Base-by-base conservation (phyloP, 2,113 vertebrate genomes). In the Acanthochromis polyacanthus region DNA sequence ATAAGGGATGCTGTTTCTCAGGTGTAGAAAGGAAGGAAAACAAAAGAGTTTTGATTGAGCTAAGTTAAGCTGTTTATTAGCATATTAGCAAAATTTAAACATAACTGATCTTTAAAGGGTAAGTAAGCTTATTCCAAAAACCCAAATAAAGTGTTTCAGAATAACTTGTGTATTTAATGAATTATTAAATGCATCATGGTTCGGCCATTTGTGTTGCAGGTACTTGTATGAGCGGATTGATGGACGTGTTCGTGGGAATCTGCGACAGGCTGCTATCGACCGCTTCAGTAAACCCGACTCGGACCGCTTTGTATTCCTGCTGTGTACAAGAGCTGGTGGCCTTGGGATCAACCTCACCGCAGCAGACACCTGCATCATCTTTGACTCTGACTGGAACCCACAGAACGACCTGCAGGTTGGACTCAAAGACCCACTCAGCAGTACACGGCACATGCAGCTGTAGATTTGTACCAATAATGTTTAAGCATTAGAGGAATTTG, bases 311-410 rank as follows among this genome's bases (percentile, higher is more conserved):
- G 98, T 99, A 85, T 99, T 99, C 93, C 96, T 99, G 11, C 94
- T 99, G 30, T 99, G 98, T 75, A 99, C 98, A 45, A 94, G 98
- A 89, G 98, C 98, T 45, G 98, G 98, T 55, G 98, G 98, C 5
- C 89, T 99, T 80, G 98, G 98, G 78, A 99, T 99, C 91, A 99
- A 99, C 88, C 90, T 99, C 75, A 99, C 98, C 48, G 98, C 98
- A 71, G 98, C 98, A 56, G 98, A 99, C 78, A 99, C 98, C 0
- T 99, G 97, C 84, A 99, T 99, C 82, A 99, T 99, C 90, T 99
- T 99, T 89, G 98, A 99, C 94, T 99, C 97, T 38, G 98, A 99
- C 91, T 99, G 98, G 98, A 99, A 99, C 91, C 98, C 98, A 76
- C 98, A 99, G 75, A 99, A 99, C 58, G 98, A 99, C 88, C 95